phyloP scores from a whole-genome alignment of 2,888 invertebrate genomes.

The Cephus rjabovi region DNA sequence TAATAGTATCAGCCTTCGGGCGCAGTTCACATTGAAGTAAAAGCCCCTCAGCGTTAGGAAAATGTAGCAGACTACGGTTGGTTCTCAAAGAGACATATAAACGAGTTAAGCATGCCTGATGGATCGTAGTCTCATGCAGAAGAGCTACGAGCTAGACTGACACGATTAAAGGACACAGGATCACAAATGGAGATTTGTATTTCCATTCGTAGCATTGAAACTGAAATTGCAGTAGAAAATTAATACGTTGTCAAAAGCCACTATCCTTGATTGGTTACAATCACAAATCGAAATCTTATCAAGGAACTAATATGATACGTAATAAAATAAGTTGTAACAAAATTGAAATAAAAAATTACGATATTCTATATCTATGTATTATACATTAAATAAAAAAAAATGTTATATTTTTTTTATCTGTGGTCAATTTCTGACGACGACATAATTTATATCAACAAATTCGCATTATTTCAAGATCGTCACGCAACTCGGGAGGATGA shows the following conservation, averaged over 20 bases:
- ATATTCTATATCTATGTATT: background rate
- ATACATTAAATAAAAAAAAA: background rate
- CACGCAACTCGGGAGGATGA: background rate
- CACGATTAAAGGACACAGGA: background rate
- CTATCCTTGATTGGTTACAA: background rate
- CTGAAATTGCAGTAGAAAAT: background rate
- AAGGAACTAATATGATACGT: background rate
- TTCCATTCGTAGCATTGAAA: background rate
- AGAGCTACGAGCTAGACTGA: background rate
- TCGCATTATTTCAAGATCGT: background rate
- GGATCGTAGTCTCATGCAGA: slow-evolving; percentile 2
- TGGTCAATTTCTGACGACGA: background rate
- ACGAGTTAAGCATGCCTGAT: background rate
- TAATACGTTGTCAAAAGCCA: background rate
- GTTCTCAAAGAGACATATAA: slow-evolving; percentile 3
- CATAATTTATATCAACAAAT: background rate
- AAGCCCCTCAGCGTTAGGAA: slow-evolving; percentile 2
- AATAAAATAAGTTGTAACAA: background rate
- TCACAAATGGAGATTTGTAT: background rate
- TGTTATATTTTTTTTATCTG: background rate
- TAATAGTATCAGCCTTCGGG: background rate
- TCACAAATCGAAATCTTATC: background rate
- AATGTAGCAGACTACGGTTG: background rate
- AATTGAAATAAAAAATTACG: background rate
- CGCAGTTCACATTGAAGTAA: background rate